phyloP scores from a whole-genome alignment of 2,888 invertebrate species.

The Acanthoscelides obtectus region DNA sequence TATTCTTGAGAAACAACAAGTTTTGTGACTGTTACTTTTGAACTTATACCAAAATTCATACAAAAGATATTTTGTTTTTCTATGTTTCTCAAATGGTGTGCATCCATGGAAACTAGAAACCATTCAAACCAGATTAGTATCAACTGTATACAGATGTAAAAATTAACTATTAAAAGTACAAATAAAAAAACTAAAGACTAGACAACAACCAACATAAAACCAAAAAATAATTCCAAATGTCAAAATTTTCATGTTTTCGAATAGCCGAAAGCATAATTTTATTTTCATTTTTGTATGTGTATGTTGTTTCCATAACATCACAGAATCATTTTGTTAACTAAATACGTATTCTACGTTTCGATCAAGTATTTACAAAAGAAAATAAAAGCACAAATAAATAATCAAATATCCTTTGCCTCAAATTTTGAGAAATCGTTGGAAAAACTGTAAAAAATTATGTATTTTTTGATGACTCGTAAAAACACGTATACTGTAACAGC shows the following conservation, averaged over 20 bases:
- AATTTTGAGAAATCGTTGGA: not conserved
- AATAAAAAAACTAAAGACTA: constrained; percentile 37
- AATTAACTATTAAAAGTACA: constrained; percentile 8
- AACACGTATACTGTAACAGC: no score
- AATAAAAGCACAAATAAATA: not conserved
- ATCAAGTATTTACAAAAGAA: not conserved
- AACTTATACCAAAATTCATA: no score
- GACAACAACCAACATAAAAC: constrained; percentile 38
- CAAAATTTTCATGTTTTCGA: constrained; percentile 12
- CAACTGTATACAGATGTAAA: not conserved
- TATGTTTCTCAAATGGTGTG: no score
- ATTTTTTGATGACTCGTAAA: constrained; percentile 8
- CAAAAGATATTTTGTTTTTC: no score
- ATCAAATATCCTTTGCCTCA: not conserved
- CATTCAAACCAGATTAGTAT: no score
- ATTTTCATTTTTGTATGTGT: constrained; percentile 14
- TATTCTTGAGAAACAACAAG: no score
- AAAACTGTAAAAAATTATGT: not conserved
- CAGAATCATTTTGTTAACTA: constrained; percentile 20
- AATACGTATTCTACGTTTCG: not conserved
- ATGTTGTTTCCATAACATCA: constrained; percentile 21
- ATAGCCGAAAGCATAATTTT: constrained; percentile 18
- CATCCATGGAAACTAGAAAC: no score
- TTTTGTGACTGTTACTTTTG: no score
- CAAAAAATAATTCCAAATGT: constrained; percentile 20